Conservation (phyloP, 2,113 vertebrate genomes). For the Anoura caudifer region DNA sequence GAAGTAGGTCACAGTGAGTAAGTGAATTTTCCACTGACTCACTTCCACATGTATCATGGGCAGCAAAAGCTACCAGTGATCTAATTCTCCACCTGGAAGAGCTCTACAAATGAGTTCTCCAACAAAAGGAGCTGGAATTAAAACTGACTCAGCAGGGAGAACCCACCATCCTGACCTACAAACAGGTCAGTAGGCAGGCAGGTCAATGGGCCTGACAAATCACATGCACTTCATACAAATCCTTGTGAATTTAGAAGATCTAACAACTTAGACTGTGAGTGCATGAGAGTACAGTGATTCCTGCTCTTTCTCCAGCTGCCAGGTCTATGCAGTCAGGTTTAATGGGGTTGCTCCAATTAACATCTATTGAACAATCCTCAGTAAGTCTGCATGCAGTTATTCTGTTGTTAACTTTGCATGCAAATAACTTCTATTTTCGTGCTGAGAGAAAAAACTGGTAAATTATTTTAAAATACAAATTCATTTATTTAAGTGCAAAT, state of each 20-base stretch:
- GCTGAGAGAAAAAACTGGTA: neutral
- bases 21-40: slow-evolving; percentile 80
- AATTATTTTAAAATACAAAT: slow-evolving; percentile 63
- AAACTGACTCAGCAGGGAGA: neutral
- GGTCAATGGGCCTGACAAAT: neutral
- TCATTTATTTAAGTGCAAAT: slow-evolving; percentile 61
- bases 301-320: neutral
- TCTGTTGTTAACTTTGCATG: slow-evolving; percentile 37
- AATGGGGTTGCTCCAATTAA: neutral
- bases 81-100: slow-evolving; percentile 66
- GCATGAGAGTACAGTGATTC: neutral
- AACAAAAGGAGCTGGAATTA: neutral
- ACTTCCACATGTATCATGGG: slow-evolving; percentile 58
- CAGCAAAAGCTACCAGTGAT: slow-evolving; percentile 54
- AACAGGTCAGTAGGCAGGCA: neutral
- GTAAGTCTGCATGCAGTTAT: neutral
- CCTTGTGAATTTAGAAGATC: neutral
- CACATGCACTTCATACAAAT: neutral
- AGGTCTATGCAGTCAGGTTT: neutral
- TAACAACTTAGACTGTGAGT: neutral
- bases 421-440: slow-evolving; percentile 31
- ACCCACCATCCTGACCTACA: neutral
- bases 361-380: neutral
- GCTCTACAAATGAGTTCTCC: slow-evolving; percentile 41
- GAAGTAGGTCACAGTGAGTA: slow-evolving; percentile 79